These are phyloP conservation scores for Agapostemon virescens DNA, from an alignment of 2,888 invertebrate species.

Conservation along the genomic window DNA sequence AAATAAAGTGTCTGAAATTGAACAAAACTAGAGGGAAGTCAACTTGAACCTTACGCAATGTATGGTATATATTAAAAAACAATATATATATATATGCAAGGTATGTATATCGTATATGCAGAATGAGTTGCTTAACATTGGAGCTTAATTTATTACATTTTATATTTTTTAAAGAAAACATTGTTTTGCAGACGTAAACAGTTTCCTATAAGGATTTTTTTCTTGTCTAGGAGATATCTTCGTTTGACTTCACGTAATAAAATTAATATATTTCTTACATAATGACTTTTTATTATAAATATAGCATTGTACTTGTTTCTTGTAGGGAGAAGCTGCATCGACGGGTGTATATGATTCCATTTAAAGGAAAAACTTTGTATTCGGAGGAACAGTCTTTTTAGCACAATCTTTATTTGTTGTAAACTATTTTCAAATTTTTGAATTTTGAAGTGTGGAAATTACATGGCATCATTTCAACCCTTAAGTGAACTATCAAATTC, in stretches of 20 bases:
- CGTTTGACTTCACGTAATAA: not conserved
- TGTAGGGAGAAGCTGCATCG: no score
- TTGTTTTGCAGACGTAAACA: not conserved
- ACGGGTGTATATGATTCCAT: no score
- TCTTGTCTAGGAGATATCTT: not conserved
- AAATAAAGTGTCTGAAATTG: constrained; percentile 58
- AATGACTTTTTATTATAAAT: not conserved
- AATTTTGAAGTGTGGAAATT: no score
- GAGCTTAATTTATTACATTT: not conserved
- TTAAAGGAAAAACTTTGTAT: no score
- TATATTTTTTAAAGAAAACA: not conserved
- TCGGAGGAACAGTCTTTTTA: no score
- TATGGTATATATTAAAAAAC: constrained; percentile 22
- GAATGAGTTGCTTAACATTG: not conserved
- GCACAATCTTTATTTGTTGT: no score
- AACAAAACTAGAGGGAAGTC: constrained; percentile 30
- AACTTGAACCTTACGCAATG: constrained; percentile 44
- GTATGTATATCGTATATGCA: constrained; percentile 16
- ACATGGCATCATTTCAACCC: no score
- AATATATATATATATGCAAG: constrained; percentile 8
- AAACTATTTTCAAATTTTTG: no score
- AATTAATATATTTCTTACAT: not conserved
- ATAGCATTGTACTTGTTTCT: no score
- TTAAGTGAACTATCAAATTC: no score
- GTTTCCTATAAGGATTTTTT: not conserved